phyloP scores from a whole-genome alignment of 2,797 vertebrate species.

The Centroberyx gerrardi region DNA sequence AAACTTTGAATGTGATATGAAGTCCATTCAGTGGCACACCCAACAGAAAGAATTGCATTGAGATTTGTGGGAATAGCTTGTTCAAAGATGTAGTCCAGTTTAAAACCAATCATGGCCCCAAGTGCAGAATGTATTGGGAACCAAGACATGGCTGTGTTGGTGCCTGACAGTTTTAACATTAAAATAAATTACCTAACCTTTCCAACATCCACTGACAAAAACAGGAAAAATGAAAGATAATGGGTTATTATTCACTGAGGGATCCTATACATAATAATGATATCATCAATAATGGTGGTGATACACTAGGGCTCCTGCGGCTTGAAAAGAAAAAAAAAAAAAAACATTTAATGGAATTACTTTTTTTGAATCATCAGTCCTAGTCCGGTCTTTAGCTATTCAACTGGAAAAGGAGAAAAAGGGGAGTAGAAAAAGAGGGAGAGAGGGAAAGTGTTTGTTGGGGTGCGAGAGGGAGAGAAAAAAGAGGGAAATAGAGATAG shows the following conservation, averaged over 20 bases:
- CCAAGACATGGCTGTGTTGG: slow-evolving; percentile 83
- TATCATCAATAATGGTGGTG: slow-evolving; percentile 87
- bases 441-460: slow-evolving; percentile 31
- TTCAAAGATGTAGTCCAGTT: slow-evolving; percentile 84
- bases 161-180: slow-evolving; percentile 88
- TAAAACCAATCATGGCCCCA: slow-evolving; percentile 86
- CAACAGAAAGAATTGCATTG: slow-evolving; percentile 68
- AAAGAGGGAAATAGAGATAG: slow-evolving; percentile 30
- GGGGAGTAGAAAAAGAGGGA: slow-evolving; percentile 14
- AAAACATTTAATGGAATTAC: slow-evolving; percentile 83
- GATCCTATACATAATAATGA: slow-evolving; percentile 89
- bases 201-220: slow-evolving; percentile 88
- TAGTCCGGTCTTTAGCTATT: slow-evolving; percentile 67
- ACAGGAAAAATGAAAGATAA: slow-evolving; percentile 89
- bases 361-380: slow-evolving; percentile 84
- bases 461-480: slow-evolving; percentile 28
- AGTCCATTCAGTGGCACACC: slow-evolving; percentile 64
- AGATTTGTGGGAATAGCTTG: slow-evolving; percentile 80
- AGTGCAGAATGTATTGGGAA: slow-evolving; percentile 81
- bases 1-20: slow-evolving; percentile 55
- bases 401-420: slow-evolving; percentile 51
- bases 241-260: slow-evolving; percentile 87
- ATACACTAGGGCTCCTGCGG: slow-evolving; percentile 74
- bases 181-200: slow-evolving; percentile 91
- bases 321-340: slow-evolving; percentile 70